Evolutionary conservation across 2,888 invertebrate species (phyloP).

Genomic region (Nephrotoma flavescens): DNA sequence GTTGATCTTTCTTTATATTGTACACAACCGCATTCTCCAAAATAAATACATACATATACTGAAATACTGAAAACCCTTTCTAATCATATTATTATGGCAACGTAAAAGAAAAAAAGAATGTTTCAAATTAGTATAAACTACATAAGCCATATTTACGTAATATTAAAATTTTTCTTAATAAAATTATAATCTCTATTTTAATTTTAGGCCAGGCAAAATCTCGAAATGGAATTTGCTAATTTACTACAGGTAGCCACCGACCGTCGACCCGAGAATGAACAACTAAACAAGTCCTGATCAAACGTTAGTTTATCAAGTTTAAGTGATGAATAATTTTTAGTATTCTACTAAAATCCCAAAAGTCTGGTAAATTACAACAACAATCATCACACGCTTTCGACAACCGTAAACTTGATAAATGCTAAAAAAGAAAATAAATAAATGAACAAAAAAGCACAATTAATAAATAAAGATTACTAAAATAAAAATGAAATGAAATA

Average conservation of each 20-base stretch:
- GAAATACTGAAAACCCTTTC: too few species aligned
- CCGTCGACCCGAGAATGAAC: conserved; percentile 42
- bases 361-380: neutral
- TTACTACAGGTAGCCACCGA: conserved; percentile 75
- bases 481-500: neutral
- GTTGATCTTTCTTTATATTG: too few species aligned
- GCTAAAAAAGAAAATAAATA: neutral
- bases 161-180: too few species aligned
- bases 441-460: neutral
- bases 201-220: conserved; percentile 67
- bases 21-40: too few species aligned
- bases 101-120: too few species aligned
- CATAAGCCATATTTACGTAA: too few species aligned
- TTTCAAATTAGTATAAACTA: too few species aligned
- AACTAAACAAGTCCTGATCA: conserved; percentile 33
- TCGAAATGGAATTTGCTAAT: conserved; percentile 84
- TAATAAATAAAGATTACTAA: neutral
- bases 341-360: neutral
- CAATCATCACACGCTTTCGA: neutral
- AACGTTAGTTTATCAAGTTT: conserved; percentile 28
- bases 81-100: too few species aligned
- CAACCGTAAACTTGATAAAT: neutral
- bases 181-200: neutral
- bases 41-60: too few species aligned
- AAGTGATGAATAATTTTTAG: conserved; percentile 23